A percentile compares a stretch with the other conserved stretches of the same genome.
Conservation (phyloP, 2,797 vertebrate genomes). For the Myotis planiceps region DNA sequence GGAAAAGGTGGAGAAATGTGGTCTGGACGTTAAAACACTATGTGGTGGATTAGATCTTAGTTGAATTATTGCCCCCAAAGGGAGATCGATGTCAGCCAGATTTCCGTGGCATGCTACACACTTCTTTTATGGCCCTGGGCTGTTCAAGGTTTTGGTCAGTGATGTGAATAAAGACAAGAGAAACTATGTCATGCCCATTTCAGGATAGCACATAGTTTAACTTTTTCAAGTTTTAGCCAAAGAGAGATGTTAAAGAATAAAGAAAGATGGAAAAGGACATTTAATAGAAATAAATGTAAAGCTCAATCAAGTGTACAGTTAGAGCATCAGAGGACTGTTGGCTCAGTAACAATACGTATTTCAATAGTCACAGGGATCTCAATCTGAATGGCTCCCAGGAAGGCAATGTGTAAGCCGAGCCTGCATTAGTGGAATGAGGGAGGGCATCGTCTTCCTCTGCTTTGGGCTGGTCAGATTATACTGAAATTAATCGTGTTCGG, state of each 20-base stretch:
- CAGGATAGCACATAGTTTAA: not conserved
- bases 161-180: not conserved
- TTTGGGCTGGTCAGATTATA: not conserved
- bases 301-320: not conserved
- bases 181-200: not conserved
- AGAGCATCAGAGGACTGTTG: not conserved
- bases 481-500: not conserved
- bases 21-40: not conserved
- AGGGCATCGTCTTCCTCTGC: not conserved
- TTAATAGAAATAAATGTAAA: conserved; percentile 20
- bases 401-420: not conserved
- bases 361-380: not conserved
- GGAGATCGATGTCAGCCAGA: not conserved
- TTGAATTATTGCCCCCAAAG: not conserved
- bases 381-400: not conserved
- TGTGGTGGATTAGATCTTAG: not conserved
- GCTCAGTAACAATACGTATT: not conserved
- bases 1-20: conserved; percentile 20
- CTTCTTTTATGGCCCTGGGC: not conserved
- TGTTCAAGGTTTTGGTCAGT: not conserved
- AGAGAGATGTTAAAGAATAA: not conserved
- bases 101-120: not conserved
- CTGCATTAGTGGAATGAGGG: not conserved
- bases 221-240: conserved; percentile 22
- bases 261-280: not conserved